Evolutionary conservation across 2,888 invertebrate species (phyloP), one percentile per base, ranked within the genome.

Genomic region (Lomographa bimaculata): DNA sequence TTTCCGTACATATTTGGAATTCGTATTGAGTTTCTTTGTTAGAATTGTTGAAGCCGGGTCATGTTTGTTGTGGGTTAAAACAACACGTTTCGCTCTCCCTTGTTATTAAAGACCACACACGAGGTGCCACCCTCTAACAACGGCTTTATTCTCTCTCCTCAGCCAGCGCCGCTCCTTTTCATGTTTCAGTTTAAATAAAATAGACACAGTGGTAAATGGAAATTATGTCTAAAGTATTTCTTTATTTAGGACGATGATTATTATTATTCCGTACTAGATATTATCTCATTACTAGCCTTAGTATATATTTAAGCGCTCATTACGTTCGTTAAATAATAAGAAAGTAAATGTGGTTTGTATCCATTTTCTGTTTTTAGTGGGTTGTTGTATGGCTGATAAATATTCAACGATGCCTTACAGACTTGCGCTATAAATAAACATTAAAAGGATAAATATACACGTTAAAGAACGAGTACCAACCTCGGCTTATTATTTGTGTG

Each of bases 341-440:
- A n/a, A n/a, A n/a, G n/a, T n/a, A n/a, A n/a, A n/a, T n/a, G n/a
- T n/a, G n/a, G n/a, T n/a, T n/a, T n/a, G n/a, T n/a, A n/a, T n/a
- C n/a, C n/a, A n/a, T n/a, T n/a, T n/a, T n/a, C n/a, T n/a, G n/a
- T n/a, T n/a, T n/a, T n/a, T n/a, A n/a, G n/a, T n/a, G n/a, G n/a
- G n/a, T n/a, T n/a, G n/a, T n/a, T n/a, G n/a, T n/a, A n/a, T n/a
- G n/a, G n/a, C n/a, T n/a, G n/a, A n/a, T n/a, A n/a, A n/a, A n/a
- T n/a, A n/a, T n/a, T n/a, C n/a, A n/a, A n/a, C n/a, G 30, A 41
- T 25, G 51, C 50, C 57, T 50, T 65, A 67, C 65, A 60, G 54
- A 69, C 58, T 53, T 60, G 49, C 17, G 58, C 59, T 73, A 71
- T 72, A 72, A 74, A 77, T 76, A 77, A 60, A n/a, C 47, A 51